Evolutionary conservation across 2,113 vertebrate genomes (phyloP).

Genomic region (Numida meleagris): DNA sequence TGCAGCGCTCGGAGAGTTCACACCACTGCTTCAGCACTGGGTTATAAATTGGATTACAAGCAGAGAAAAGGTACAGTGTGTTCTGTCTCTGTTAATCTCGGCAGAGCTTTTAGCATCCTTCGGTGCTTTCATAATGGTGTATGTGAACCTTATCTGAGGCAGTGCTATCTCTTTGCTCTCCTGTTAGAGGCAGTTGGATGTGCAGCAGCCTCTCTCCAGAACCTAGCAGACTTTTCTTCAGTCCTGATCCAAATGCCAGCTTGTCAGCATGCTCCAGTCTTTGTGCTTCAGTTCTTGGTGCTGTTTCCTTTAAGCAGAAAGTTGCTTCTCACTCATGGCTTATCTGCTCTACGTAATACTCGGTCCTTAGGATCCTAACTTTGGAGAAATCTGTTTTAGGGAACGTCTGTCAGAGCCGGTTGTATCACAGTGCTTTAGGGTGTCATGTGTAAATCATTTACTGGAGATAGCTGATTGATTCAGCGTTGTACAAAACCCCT

Average conservation of each 20-base stretch:
- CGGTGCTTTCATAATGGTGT: not conserved
- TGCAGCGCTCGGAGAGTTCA: not conserved
- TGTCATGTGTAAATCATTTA: not conserved
- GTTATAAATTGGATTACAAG: not conserved
- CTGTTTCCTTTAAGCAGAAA: not conserved
- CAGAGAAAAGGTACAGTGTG: not conserved
- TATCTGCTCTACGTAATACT: not conserved
- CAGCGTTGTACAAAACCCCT: not conserved
- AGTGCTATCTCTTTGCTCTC: not conserved
- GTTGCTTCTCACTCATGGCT: not conserved
- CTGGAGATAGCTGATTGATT: not conserved
- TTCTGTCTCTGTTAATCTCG: not conserved
- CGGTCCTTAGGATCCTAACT: not conserved
- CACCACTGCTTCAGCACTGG: not conserved
- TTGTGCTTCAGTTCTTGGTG: not conserved
- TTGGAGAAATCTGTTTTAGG: not conserved
- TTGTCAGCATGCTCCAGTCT: not conserved
- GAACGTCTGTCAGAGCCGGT: not conserved
- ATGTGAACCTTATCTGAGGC: not conserved
- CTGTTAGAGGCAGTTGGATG: not conserved
- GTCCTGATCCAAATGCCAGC: not conserved
- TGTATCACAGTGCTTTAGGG: not conserved
- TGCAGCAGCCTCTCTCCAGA: not conserved
- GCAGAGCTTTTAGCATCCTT: not conserved
- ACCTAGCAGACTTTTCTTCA: not conserved